Base-by-base conservation (phyloP, 1,140 invertebrate species). In the Papilio dardanus region DNA sequence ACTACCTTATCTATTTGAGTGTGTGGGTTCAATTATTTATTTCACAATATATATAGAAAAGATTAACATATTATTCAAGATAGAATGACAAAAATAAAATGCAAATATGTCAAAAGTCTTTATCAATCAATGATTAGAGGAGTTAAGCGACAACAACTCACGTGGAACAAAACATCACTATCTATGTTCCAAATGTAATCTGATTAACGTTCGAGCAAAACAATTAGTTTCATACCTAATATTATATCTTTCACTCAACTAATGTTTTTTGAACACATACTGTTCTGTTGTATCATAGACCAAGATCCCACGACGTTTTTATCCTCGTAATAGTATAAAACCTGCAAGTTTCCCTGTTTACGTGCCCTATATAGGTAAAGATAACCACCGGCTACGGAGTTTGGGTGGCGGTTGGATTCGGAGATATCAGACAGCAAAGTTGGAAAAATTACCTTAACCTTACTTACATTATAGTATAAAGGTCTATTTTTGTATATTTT, bases 111-210 rank as follows among this genome's bases (percentile, higher is more conserved):
- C n/a, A n/a, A n/a, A n/a, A n/a, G 12, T 4, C 21, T 58, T 31
- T 19, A 54, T 35, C 71, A 31, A 21, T 54, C 28, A 58, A 73
- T 73, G 31, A 58, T 33, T 58, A 35, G 30, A 73, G 54, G n/a
- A n/a, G 8, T 2, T 69, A 40, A 37, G 19, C 16, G 3, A 1
- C 14, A 62, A 46, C 2, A 5, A 46, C 8, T 46, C 16, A 2
- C 10, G 42, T n/a, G 7, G 42, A 16, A n/a, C 16, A 46, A n/a
- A 46, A 46, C 42, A 46, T 19, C 5, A 1, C 16, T 46, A 46
- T 46, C n/a, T 19, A 46, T 46, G 42, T 54, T 54, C 12, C 65
- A 67, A 28, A 67, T 24, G 10, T 21, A 58, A 58, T 58, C 54
- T 28, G 10, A 58, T 58, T 58, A 28, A 62, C 30, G 10, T 30